Base-by-base conservation (phyloP, 2,888 invertebrate genomes). In the Lasius fuliginosus region DNA sequence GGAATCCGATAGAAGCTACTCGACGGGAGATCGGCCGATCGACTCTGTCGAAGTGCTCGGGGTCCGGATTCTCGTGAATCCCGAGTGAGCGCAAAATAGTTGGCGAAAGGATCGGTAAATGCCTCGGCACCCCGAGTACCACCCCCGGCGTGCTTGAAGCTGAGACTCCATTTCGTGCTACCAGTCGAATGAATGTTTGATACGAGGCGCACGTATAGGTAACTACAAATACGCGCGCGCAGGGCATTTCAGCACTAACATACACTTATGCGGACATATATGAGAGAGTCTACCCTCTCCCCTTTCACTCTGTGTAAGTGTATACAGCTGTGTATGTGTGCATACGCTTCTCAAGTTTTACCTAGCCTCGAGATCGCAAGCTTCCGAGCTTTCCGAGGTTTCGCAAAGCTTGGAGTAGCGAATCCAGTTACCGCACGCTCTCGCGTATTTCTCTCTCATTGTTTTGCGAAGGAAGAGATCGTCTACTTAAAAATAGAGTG, bases 131-230 rank as follows among this genome's bases (percentile, higher is more conserved):
- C 11, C 23, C 82, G 73, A 33, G 73, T 81, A 71, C 2, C 73
- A 36, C 36, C 36, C 36, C 65, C 27, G 36, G 62, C 46, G 33
- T 60, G 82, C 65, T 71, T 67, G 68, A 76, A 62, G 81, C 68
- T 73, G 73, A 60, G 82, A 82, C 84, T 85, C 86, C 86, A 86
- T 87, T 86, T 85, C 88, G 62, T 71, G 83, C 81, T 87, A 83
- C 53, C 67, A 77, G 89, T 69, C 83, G 88, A 81, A 86, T 91
- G 89, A 93, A 92, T 92, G 89, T 92, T 92, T 91, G 90, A 92
- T 92, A 87, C 88, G 84, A 84, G 82, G 75, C 82, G 30, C 60
- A 62, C 67, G 42, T 71, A 68, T 56, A 69, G 82, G 60, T 74
- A 69, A 60, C 46, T 85, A 84, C 75, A 71, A 79, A 88, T 83